A percentile compares a stretch with the other conserved stretches of the same genome.
Evolutionary conservation across 2,888 invertebrate genomes (phyloP).

Genomic region (Leptopilina drosophilae): DNA sequence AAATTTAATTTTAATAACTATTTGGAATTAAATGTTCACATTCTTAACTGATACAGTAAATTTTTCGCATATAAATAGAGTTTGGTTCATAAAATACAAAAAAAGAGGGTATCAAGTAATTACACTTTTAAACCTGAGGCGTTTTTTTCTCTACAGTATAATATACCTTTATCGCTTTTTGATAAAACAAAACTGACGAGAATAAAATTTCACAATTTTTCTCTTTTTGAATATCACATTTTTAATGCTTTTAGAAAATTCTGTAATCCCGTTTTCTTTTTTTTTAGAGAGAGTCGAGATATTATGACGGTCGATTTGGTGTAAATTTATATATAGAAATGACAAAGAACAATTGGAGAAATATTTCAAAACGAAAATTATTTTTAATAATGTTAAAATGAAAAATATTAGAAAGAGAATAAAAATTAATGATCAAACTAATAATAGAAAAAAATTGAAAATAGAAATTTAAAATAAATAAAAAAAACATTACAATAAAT

Average conservation of each 20-base stretch:
- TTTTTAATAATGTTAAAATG: too few relatives aligned
- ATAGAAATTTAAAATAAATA: too few relatives aligned
- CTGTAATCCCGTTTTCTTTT: neutral
- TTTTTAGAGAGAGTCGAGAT: neutral
- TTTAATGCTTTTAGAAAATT: neutral
- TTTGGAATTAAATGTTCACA: too few relatives aligned
- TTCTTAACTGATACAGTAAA: too few relatives aligned
- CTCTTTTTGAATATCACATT: neutral
- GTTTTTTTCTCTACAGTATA: constrained; percentile 1
- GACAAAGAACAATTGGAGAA: too few relatives aligned
- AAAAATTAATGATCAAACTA: too few relatives aligned
- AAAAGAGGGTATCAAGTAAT: neutral
- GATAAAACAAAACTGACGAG: neutral
- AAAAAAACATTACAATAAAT: too few relatives aligned
- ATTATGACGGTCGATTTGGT: neutral
- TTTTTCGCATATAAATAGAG: neutral
- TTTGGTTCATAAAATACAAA: neutral
- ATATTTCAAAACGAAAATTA: too few relatives aligned
- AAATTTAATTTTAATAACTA: too few relatives aligned
- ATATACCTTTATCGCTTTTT: neutral
- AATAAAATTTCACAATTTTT: neutral
- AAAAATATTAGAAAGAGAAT: too few relatives aligned
- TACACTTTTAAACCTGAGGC: neutral
- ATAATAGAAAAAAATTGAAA: too few relatives aligned
- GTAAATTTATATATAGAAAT: too few relatives aligned